A percentile compares a stretch with the other conserved stretches of the same genome.
Evolutionary conservation across 2,888 invertebrate genomes (phyloP).

Genomic region (Epirrhoe tristata): DNA sequence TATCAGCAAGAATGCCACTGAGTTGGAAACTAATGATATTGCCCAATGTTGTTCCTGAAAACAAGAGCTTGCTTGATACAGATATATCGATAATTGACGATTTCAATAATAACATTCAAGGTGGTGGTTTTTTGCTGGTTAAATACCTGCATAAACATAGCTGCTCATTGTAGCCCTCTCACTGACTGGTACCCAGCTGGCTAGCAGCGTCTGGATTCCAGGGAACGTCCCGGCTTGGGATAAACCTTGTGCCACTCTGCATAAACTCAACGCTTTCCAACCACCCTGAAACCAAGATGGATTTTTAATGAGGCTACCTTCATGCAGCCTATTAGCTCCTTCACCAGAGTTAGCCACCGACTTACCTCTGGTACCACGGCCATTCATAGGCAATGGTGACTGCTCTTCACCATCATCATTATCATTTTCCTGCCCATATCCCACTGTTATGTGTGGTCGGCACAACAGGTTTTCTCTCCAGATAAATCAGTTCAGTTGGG

Average conservation of each 20-base stretch:
- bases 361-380: no score
- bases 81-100: no score
- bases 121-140: background rate
- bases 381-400: no score
- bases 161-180: slow-evolving; percentile 86
- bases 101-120: no score
- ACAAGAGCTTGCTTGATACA: background rate
- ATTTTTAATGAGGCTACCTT: no score
- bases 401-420: no score
- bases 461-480: no score
- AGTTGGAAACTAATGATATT: slow-evolving; percentile 87
- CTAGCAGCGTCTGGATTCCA: slow-evolving; percentile 87
- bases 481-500: no score
- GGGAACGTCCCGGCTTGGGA: slow-evolving; percentile 90
- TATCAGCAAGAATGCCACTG: slow-evolving; percentile 86
- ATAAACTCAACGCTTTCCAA: slow-evolving; percentile 83
- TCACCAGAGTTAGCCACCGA: no score
- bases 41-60: slow-evolving; percentile 87
- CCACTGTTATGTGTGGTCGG: no score
- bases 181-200: slow-evolving; percentile 88
- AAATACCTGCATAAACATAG: slow-evolving; percentile 74
- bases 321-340: no score
- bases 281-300: slow-evolving; percentile 69
- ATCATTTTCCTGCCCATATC: no score
- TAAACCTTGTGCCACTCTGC: slow-evolving; percentile 90